Percentiles rank a stretch among this genome's conserved stretches.
phyloP scores from a whole-genome alignment of 2,888 invertebrate genomes.

The Deilephila porcellus region DNA sequence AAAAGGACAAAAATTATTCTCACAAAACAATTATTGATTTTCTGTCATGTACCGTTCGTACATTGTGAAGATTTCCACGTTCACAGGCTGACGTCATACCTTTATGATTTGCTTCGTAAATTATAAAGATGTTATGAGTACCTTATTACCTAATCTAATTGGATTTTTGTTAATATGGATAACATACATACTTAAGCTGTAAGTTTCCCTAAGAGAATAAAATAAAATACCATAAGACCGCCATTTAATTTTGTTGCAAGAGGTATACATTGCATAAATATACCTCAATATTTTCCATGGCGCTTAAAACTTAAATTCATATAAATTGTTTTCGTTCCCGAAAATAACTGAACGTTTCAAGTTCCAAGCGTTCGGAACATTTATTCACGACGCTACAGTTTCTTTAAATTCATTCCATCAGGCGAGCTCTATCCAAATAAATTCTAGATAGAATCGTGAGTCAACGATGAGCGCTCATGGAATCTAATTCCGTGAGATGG shows the following conservation, averaged over 20 bases:
- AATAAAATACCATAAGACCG: too few species aligned
- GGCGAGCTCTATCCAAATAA: constrained; percentile 24
- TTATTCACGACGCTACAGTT: constrained; percentile 18
- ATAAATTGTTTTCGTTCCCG: neutral
- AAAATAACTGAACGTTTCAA: constrained; percentile 4
- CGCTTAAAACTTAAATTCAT: neutral
- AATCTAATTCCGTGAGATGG: constrained; percentile 54
- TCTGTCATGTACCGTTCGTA: neutral
- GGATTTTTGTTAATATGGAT: too few species aligned
- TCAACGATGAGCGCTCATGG: constrained; percentile 44
- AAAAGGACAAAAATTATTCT: neutral
- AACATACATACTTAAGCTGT: too few species aligned
- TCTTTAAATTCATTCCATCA: constrained; percentile 25
- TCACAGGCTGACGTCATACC: neutral
- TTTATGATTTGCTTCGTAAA: too few species aligned
- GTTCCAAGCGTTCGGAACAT: neutral
- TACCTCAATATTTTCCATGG: too few species aligned
- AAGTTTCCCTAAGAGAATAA: too few species aligned
- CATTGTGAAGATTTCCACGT: neutral
- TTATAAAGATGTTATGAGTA: too few species aligned
- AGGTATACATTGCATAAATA: too few species aligned
- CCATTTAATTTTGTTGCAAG: too few species aligned
- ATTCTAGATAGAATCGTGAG: constrained; percentile 36
- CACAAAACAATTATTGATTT: constrained; percentile 18
- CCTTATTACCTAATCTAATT: too few species aligned